phyloP scores from a whole-genome alignment of 1,140 invertebrate species.

The Polyergus mexicanus region DNA sequence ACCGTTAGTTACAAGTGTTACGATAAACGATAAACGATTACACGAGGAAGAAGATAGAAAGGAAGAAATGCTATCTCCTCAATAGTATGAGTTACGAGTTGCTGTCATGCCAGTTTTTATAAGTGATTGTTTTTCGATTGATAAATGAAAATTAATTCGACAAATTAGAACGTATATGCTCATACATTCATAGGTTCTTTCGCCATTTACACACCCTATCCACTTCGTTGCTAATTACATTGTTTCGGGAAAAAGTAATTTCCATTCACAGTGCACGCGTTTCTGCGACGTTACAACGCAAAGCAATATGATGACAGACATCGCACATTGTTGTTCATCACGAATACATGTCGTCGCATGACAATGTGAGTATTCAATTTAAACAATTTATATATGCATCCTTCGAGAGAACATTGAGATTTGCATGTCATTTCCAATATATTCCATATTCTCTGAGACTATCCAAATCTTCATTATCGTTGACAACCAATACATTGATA shows the following conservation, averaged over 20 bases:
- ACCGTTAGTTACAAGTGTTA: neutral
- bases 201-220: neutral
- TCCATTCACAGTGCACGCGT: neutral
- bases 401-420: neutral
- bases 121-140: neutral
- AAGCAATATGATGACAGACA: neutral
- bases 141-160: neutral
- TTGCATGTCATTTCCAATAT: neutral
- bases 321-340: neutral
- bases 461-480: neutral
- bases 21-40: neutral
- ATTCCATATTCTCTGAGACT: neutral
- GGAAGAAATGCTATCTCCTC: too few species aligned
- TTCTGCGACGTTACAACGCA: neutral
- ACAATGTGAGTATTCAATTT: slow-evolving; percentile 22
- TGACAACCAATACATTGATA: slow-evolving; percentile 3
- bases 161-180: too few species aligned
- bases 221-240: slow-evolving; percentile 20
- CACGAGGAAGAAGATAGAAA: neutral
- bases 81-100: too few species aligned
- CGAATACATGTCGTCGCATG: too few species aligned
- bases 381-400: neutral
- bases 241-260: slow-evolving; percentile 30
- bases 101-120: too few species aligned
- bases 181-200: slow-evolving; percentile 11